Base-by-base conservation (phyloP, 2,113 vertebrate genomes). In the Sinocyclocheilus rhinocerous region DNA sequence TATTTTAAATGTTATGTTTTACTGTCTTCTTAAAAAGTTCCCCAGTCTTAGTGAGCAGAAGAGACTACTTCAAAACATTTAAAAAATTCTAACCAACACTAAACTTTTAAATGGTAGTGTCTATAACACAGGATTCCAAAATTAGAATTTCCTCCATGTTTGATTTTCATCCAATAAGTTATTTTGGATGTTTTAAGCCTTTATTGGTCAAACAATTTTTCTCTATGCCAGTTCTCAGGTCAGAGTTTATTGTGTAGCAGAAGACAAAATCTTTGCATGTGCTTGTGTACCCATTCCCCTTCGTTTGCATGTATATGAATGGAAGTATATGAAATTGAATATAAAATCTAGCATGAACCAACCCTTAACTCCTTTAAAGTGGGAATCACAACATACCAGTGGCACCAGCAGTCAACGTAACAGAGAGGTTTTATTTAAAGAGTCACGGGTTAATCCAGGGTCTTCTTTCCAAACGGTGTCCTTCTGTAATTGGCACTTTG, bases 241-340 rank as follows among this genome's bases (percentile, higher is more conserved):
- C 55, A n/a, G 20, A 59, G 20, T 78, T 3, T 33, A 42, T 6
- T 80, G 22, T 61, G 20, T 10, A 61, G 57, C 22, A 4, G 57
- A 80, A 42, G 79, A 81, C 13, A 65, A 48, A 65, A 0, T 76
- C 9, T n/a, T 52, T 70, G 61, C 81, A 69, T 82, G 81, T 82
- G 63, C 45, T 82, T 70, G 45, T 13, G 18, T 52, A 33, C 57
- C 42, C 80, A 82, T 82, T 50, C 18, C 6, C 26, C 48, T 52
- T 18, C 12, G 26, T 33, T 67, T 82, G 45, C 81, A 82, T 82
- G 80, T 4, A 2, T 18, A 33, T 52, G 24, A 77, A 9, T 79
- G 10, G 10, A 36, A 36, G 20, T 59, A 20, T 33, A 52, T 70
- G 3, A 12, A 70, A 82, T 9, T 13, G 2, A 48, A 42, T 48